Evolutionary conservation across 2,888 invertebrate genomes (phyloP).

Genomic region (Dryadula phaetusa): DNA sequence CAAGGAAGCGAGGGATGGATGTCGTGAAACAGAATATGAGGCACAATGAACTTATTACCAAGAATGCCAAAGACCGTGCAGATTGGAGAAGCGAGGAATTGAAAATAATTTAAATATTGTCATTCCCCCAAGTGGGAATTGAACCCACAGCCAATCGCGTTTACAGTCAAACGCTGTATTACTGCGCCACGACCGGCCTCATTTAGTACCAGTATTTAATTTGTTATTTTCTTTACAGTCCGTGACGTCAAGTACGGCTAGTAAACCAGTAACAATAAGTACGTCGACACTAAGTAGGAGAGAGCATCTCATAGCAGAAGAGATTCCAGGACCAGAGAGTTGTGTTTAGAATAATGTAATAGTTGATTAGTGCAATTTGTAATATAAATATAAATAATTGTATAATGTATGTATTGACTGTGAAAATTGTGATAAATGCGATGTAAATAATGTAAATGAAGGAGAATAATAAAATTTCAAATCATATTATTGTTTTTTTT

Average conservation of each 20-base stretch:
- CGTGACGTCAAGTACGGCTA: constrained; percentile 61
- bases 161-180: too few relatives aligned
- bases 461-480: constrained; percentile 48
- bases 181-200: too few relatives aligned
- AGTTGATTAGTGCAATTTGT: constrained; percentile 44
- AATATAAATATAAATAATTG: constrained; percentile 49
- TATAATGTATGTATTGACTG: constrained; percentile 61
- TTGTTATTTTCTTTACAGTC: constrained; percentile 54
- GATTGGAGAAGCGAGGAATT: too few relatives aligned
- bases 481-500: constrained; percentile 31
- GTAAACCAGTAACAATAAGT: constrained; percentile 60
- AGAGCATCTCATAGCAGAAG: constrained; percentile 79
- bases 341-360: constrained; percentile 67
- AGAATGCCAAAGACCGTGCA: too few relatives aligned
- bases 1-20: too few relatives aligned
- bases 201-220: neutral
- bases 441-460: constrained; percentile 58
- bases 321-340: constrained; percentile 80
- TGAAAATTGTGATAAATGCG: constrained; percentile 62
- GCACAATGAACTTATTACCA: too few relatives aligned
- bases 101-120: too few relatives aligned
- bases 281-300: constrained; percentile 72
- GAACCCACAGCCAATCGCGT: too few relatives aligned
- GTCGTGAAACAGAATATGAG: too few relatives aligned
- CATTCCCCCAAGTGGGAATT: too few relatives aligned